Evolutionary conservation across 1,140 invertebrate genomes (phyloP), one percentile per base, ranked within the genome.

Genomic region (Argopecten irradians): DNA sequence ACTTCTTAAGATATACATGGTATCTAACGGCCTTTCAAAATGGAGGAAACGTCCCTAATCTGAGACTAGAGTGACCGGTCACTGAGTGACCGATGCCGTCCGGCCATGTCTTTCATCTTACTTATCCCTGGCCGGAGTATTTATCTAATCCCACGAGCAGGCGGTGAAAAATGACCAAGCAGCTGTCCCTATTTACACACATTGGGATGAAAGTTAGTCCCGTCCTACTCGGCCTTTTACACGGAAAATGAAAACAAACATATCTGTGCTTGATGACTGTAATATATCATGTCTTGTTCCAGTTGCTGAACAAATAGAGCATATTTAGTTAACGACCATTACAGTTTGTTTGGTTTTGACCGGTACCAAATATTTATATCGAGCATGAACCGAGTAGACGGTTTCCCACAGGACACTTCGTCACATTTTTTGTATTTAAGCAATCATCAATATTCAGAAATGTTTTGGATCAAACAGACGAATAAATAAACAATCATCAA

Each of bases 71-170:
- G 19, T 71, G 55, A 71, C 55, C 55, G 28, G 55, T 16, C 5
- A 8, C n/a, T 5, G 22, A 71, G 22, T 71, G 55, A 71, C 55
- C 55, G 28, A 71, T 28, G 55, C 55, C 55, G n/a, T 71, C n/a
- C 55, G 22, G 55, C n/a, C 55, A 71, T n/a, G 55, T 71, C 55
- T 71, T 71, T 71, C 55, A 71, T 71, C 55, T 71, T 71, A 71
- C 55, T 71, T 71, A 71, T 28, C n/a, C 55, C 55, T 3, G 55
- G 5, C 55, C 22, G 1, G 14, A 11, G 55, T 71, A 71, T 71
- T 71, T 71, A 71, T 71, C 55, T 71, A 71, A 71, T 71, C 22
- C 55, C 55, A 3, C 8, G 55, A 71, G 22, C 2, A n/a, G 1
- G 1, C 16, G 55, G 11, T 71, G 55, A 71, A 11, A 71, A 71